These are phyloP conservation scores for Ormyrus labotus DNA, from an alignment of 2,888 invertebrate genomes.

Conservation along the genomic window DNA sequence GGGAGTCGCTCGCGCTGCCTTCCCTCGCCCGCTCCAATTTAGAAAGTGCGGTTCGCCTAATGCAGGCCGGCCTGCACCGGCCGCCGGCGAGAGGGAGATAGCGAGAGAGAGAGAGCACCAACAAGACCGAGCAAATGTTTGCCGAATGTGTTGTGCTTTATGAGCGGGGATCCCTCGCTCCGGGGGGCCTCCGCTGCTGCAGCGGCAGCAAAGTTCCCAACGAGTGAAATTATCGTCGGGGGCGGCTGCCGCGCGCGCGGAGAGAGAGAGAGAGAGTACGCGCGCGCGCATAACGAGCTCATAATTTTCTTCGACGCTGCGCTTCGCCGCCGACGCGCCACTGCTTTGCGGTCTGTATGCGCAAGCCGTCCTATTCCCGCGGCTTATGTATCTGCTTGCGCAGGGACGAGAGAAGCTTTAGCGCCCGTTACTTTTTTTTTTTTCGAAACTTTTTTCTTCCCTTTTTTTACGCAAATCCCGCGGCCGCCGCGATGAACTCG, in stretches of 20 bases:
- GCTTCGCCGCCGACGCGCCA: neutral
- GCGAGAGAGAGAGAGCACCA: neutral
- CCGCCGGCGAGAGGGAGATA: too few species aligned
- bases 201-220: conserved; percentile 13
- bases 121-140: conserved; percentile 47
- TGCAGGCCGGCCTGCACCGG: neutral
- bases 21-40: conserved; percentile 21
- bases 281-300: conserved; percentile 43
- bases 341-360: conserved; percentile 5
- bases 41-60: conserved; percentile 24
- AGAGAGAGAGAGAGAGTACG: neutral
- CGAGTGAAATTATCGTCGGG: conserved; percentile 33
- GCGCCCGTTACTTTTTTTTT: neutral
- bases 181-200: neutral
- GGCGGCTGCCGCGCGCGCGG: neutral
- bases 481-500: too few species aligned
- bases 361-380: neutral
- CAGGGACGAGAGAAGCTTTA: neutral
- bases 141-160: conserved; percentile 51
- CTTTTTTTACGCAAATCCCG: too few species aligned
- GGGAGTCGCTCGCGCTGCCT: neutral
- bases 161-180: conserved; percentile 23
- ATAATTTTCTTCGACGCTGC: conserved; percentile 42
- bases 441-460: too few species aligned
- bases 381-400: neutral